A percentile compares a stretch with the other conserved stretches of the same genome.
Conservation (phyloP, 2,113 vertebrate species). For the Excalfactoria chinensis region DNA sequence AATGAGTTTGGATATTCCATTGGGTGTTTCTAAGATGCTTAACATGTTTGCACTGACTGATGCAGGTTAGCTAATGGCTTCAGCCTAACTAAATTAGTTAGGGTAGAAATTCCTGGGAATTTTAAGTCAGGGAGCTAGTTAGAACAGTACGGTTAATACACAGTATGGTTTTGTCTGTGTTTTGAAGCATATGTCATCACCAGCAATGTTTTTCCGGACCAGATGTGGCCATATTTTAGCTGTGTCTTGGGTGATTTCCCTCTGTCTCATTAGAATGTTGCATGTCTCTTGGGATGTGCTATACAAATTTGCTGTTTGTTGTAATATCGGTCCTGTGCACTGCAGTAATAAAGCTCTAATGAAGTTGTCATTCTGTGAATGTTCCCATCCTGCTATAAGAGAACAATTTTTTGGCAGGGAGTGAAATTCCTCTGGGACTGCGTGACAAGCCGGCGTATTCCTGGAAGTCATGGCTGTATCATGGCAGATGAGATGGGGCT, state of each 20-base stretch:
- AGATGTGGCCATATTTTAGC: not conserved
- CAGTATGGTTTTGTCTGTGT: not conserved
- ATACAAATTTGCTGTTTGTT: not conserved
- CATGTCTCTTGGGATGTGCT: not conserved
- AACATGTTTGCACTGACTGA: not conserved
- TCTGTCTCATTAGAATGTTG: not conserved
- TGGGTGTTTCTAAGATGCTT: not conserved
- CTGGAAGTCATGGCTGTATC: conserved; percentile 91
- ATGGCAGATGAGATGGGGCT: conserved; percentile 99
- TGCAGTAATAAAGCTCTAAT: not conserved
- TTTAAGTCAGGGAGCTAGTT: not conserved
- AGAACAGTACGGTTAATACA: not conserved
- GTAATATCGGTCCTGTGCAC: not conserved
- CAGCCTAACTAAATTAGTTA: not conserved
- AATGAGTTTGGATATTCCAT: not conserved
- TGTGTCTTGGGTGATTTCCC: not conserved
- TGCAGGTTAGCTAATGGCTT: not conserved
- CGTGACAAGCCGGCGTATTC: conserved; percentile 89
- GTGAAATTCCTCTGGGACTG: conserved; percentile 99
- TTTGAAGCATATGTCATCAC: not conserved
- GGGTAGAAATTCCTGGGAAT: not conserved
- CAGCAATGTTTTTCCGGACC: not conserved
- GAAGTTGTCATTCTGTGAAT: not conserved
- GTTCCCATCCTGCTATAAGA: conserved; percentile 20
- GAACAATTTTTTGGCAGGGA: conserved; percentile 79